These are phyloP conservation scores for Drosophila serrata DNA, from an alignment of 1,140 invertebrate genomes.

Conservation along the genomic window DNA sequence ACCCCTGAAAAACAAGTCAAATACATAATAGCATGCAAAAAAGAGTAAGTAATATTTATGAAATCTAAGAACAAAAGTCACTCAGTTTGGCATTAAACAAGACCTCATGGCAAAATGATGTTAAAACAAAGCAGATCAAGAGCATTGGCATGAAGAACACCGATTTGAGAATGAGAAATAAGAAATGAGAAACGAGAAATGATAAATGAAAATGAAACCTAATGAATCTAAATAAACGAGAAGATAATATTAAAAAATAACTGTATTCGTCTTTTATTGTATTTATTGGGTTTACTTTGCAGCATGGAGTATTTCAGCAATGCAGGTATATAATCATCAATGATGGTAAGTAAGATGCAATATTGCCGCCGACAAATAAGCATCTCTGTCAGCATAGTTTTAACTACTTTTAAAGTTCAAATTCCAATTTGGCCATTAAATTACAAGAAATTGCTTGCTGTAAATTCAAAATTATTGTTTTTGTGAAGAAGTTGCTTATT, in stretches of 20 bases:
- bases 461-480: too few species aligned
- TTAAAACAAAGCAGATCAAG: conserved; percentile 10
- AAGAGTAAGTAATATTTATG: conserved; percentile 44
- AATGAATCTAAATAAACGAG: conserved; percentile 57
- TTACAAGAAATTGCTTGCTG: too few species aligned
- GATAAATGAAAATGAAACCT: conserved; percentile 46
- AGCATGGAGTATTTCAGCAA: too few species aligned
- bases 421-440: too few species aligned
- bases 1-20: conserved; percentile 38
- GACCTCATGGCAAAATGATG: conserved; percentile 19
- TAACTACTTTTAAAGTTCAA: too few species aligned
- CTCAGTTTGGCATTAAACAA: conserved; percentile 36
- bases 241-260: conserved; percentile 54
- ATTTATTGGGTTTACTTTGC: background rate
- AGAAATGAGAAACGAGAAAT: conserved; percentile 21
- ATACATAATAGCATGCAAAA: conserved; percentile 42
- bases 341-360: too few species aligned
- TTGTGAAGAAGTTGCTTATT: too few species aligned
- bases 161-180: conserved; percentile 20
- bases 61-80: conserved; percentile 45
- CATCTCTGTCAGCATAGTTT: too few species aligned
- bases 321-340: too few species aligned
- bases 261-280: background rate
- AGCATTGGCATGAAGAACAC: conserved; percentile 11
- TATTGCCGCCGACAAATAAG: too few species aligned